These are phyloP conservation scores for Recurvirostra avosetta DNA, from an alignment of 2,113 vertebrate species.

Conservation along the genomic window DNA sequence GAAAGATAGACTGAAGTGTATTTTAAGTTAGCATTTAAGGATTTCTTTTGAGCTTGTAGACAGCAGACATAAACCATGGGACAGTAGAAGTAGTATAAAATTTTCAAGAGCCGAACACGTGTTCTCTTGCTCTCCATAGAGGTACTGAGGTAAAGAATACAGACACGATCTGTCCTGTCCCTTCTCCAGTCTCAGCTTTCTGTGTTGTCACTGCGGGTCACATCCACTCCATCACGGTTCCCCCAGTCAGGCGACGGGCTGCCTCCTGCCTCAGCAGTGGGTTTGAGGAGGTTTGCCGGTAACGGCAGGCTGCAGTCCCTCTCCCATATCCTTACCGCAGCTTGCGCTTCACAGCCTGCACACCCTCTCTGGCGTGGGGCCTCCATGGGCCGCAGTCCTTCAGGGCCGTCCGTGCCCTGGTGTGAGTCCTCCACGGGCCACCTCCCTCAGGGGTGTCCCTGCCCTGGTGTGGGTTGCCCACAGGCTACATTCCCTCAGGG, in stretches of 20 bases:
- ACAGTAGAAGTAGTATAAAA: not conserved
- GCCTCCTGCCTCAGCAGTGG: not conserved
- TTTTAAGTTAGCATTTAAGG: not conserved
- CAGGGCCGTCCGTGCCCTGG: not conserved
- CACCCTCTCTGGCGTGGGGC: not conserved
- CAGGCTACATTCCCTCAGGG: not conserved
- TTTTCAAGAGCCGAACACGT: not conserved
- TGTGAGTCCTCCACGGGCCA: not conserved
- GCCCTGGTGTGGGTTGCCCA: not conserved
- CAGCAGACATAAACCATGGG: not conserved
- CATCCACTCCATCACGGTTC: not conserved
- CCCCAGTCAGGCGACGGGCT: not conserved
- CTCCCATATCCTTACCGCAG: not conserved
- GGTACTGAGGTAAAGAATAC: not conserved
- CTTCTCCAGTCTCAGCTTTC: not conserved
- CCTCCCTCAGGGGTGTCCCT: not conserved
- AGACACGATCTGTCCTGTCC: not conserved
- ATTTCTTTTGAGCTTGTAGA: not conserved
- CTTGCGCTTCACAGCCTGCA: not conserved
- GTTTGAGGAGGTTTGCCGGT: not conserved
- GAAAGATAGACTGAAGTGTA: not conserved
- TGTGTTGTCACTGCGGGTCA: not conserved
- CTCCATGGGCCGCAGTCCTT: no score
- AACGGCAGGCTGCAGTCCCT: not conserved
- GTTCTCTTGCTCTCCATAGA: not conserved